Conservation (phyloP, 2,113 vertebrate genomes). For the Mirza zaza region DNA sequence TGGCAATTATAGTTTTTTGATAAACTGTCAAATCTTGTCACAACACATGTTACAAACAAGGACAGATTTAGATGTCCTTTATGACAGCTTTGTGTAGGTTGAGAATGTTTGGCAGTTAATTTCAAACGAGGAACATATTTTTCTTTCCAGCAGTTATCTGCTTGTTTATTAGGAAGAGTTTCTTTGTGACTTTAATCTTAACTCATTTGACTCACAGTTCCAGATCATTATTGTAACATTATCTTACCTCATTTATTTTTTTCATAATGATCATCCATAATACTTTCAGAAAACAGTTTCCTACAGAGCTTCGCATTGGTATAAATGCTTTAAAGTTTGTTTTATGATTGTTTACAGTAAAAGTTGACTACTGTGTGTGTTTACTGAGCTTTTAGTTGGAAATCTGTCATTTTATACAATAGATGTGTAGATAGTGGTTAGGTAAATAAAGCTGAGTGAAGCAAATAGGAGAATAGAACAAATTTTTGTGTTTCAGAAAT, state of each 20-base stretch:
- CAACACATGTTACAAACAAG: constrained; percentile 88
- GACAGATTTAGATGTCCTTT: constrained; percentile 90
- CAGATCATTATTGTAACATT: constrained; percentile 78
- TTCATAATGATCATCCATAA: constrained; percentile 79
- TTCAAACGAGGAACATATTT: constrained; percentile 85
- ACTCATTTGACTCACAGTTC: constrained; percentile 81
- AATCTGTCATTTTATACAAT: constrained; percentile 77
- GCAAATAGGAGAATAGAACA: constrained; percentile 66
- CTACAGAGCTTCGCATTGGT: constrained; percentile 58
- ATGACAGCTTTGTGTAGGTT: constrained; percentile 89
- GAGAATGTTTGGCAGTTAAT: constrained; percentile 88
- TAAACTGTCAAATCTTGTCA: constrained; percentile 90
- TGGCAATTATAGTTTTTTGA: constrained; percentile 89
- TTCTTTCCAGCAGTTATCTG: constrained; percentile 84
- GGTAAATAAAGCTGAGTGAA: constrained; percentile 74
- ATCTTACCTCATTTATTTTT: constrained; percentile 83
- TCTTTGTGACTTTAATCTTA: constrained; percentile 83
- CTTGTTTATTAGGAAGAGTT: constrained; percentile 86
- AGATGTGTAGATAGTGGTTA: constrained; percentile 75
- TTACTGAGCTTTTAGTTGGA: constrained; percentile 76
- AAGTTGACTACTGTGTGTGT: constrained; percentile 70
- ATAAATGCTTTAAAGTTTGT: constrained; percentile 75
- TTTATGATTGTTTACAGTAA: constrained; percentile 78
- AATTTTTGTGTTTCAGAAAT: constrained; percentile 57
- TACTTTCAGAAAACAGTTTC: constrained; percentile 80